A percentile compares a stretch with the other conserved stretches of the same genome.
Evolutionary conservation across 2,888 invertebrate genomes (phyloP).

Genomic region (Folsomia manolachei): DNA sequence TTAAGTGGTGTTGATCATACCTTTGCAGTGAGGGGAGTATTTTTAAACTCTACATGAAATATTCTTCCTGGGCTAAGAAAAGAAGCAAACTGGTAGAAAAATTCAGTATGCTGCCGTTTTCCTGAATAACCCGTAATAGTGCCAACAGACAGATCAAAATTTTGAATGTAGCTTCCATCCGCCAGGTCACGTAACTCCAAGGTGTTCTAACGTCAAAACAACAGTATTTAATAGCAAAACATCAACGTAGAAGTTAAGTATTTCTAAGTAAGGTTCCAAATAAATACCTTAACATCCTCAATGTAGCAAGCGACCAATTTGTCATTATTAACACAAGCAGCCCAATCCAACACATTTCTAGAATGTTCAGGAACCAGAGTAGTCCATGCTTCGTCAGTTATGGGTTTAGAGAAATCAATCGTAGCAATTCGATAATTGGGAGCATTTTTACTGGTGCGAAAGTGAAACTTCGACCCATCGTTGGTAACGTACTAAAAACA

Average conservation of each 20-base stretch:
- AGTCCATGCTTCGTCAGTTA: constrained; percentile 71
- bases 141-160: constrained; percentile 81
- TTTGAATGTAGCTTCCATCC: constrained; percentile 68
- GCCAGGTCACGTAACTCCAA: constrained; percentile 74
- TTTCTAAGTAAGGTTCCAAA: too few relatives aligned
- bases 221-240: too few relatives aligned
- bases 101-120: constrained; percentile 77
- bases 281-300: constrained; percentile 93
- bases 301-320: constrained; percentile 85
- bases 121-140: constrained; percentile 81
- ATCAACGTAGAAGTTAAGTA: too few relatives aligned
- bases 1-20: constrained; percentile 53
- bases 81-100: constrained; percentile 91
- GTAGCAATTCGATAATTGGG: constrained; percentile 84
- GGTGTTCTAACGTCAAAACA: too few relatives aligned
- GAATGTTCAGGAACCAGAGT: constrained; percentile 79
- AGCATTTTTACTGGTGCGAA: constrained; percentile 90
- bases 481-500: constrained; percentile 82
- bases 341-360: constrained; percentile 87
- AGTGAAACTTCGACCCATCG: constrained; percentile 73
- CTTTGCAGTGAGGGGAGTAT: constrained; percentile 60
- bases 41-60: constrained; percentile 76
- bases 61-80: constrained; percentile 87
- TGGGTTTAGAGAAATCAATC: constrained; percentile 71
- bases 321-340: constrained; percentile 71